Evolutionary conservation across 2,797 vertebrate genomes (phyloP).

Genomic region (Pantherophis alleghaniensis): DNA sequence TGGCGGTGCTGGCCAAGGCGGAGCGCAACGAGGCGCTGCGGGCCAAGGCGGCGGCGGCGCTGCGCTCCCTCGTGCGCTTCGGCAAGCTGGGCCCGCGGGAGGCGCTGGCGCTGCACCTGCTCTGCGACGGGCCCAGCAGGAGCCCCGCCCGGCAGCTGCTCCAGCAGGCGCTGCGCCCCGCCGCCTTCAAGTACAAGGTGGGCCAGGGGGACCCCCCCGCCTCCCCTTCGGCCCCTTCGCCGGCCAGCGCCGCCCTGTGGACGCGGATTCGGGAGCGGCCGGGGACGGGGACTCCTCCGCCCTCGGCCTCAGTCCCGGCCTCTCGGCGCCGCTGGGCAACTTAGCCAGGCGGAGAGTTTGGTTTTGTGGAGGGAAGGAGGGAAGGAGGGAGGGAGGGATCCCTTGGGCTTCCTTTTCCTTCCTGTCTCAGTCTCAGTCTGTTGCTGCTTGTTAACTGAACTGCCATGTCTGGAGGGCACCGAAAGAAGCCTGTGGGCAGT

Average conservation of each 20-base stretch:
- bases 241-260: not conserved
- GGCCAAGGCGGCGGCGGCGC: constrained; percentile 83
- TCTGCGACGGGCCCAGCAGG: constrained; percentile 84
- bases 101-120: constrained; percentile 86
- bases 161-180: constrained; percentile 58
- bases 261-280: not conserved
- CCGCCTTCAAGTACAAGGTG: constrained; percentile 11
- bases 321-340: too few relatives aligned
- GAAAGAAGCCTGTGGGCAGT: too few relatives aligned
- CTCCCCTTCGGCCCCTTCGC: too few relatives aligned
- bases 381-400: too few relatives aligned
- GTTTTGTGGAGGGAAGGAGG: not conserved
- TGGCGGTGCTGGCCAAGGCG: constrained; percentile 95
- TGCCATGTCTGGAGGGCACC: too few relatives aligned
- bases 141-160: constrained; percentile 78
- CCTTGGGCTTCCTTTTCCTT: too few relatives aligned
- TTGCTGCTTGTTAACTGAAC: not conserved
- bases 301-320: not conserved
- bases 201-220: not conserved
- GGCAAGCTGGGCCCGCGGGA: constrained; percentile 80
- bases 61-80: constrained; percentile 85
- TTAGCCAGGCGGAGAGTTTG: not conserved
- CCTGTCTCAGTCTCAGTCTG: not conserved
- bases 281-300: not conserved
- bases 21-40: constrained; percentile 83